Base-by-base conservation (phyloP, 2,888 invertebrate genomes). In the Sinotaia quadrata region DNA sequence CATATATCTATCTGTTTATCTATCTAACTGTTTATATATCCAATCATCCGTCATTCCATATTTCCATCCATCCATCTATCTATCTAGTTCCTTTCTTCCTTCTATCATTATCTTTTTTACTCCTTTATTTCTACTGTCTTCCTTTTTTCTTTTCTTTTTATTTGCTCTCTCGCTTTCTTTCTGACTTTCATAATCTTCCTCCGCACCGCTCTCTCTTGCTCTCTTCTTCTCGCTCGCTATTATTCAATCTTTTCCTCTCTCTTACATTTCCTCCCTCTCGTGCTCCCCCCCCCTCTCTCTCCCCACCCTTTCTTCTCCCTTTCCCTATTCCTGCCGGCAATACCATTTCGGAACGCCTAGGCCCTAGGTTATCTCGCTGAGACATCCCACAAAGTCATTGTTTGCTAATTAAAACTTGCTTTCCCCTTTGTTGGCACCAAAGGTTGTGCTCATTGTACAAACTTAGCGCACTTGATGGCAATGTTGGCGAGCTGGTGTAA, bases 11-110 rank as follows among this genome's bases (percentile, higher is more conserved):
- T n/a, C n/a, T n/a, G n/a, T n/a, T n/a, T n/a, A n/a, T n/a, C n/a
- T n/a, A n/a, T n/a, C n/a, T n/a, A n/a, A n/a, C n/a, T 12, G 4
- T 49, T 24, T 49, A n/a, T 49, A n/a, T 12, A n/a, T 49, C 49
- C 18, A n/a, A 21, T 24, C 18, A n/a, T 49, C 49, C 24, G 21
- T 49, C 49, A 21, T 24, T 49, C 49, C 24, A n/a, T 49, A n/a
- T 49, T 24, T 49, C 49, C 24, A n/a, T 49, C 49, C 24, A n/a
- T 49, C 49, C 24, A n/a, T 49, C 49, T 49, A n/a, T 49, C 7
- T 49, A n/a, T 49, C 49, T 49, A 5, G n/a, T 24, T 49, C 49
- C 24, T 24, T 49, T 24, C 24, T 4, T 49, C 49, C 29, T 31
- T 51, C 21, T 51, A 27, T 51, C 51, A 29, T 31, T 21, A 27